phyloP scores from a whole-genome alignment of 2,888 invertebrate species.

The Thereva unica region DNA sequence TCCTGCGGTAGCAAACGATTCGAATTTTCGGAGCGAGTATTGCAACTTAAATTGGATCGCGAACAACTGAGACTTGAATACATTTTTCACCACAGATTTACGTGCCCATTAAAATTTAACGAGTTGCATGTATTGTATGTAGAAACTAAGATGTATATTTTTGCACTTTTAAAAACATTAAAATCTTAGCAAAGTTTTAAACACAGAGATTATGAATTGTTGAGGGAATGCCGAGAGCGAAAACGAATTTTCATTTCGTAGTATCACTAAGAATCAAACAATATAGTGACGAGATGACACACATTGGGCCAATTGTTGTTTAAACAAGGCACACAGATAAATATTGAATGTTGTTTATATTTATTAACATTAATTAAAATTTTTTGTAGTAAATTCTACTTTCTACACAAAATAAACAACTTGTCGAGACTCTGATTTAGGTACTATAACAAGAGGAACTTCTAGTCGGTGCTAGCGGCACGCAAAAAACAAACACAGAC shows the following conservation, averaged over 20 bases:
- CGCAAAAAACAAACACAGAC: no score
- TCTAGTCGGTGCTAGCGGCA: no score
- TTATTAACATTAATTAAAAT: no score
- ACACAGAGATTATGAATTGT: conserved; percentile 7
- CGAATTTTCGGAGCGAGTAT: conserved; percentile 45
- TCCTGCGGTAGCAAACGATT: conserved; percentile 49
- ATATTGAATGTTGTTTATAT: no score
- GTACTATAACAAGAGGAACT: no score
- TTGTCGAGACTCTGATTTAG: no score
- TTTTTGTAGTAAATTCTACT: no score
- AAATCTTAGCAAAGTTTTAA: background rate
- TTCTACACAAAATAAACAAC: no score
- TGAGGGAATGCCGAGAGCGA: conserved; percentile 2
- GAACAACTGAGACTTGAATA: conserved; percentile 55
- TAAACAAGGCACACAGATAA: no score
- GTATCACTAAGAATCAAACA: no score
- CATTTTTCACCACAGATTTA: conserved; percentile 45
- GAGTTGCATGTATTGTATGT: conserved; percentile 20
- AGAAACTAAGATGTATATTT: conserved; percentile 12
- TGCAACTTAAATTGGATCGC: conserved; percentile 56
- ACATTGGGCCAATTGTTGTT: no score
- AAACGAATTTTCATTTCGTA: background rate
- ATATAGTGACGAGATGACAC: no score
- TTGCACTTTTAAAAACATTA: conserved; percentile 13
- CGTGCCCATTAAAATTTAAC: background rate